These are phyloP conservation scores for Keiferia lycopersicella DNA, from an alignment of 2,888 invertebrate genomes.

Conservation along the genomic window DNA sequence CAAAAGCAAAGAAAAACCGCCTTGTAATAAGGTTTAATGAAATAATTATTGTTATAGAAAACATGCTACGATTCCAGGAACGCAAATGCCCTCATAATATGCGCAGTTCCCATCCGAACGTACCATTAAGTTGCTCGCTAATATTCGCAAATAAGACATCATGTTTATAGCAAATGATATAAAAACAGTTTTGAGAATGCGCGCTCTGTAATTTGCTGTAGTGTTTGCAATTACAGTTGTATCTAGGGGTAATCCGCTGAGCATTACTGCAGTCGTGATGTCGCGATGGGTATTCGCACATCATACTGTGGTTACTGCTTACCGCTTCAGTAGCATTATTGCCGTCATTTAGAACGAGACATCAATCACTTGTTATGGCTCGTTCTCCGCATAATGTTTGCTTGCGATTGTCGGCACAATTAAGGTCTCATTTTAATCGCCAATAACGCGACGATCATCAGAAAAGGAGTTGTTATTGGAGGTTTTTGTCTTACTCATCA, in stretches of 20 bases:
- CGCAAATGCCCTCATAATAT: background rate
- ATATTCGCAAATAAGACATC: conserved; percentile 24
- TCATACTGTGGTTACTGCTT: conserved; percentile 18
- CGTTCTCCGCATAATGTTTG: background rate
- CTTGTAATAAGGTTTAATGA: conserved; percentile 23
- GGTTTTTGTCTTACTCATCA: too few species aligned
- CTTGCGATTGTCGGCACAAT: background rate
- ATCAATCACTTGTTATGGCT: background rate
- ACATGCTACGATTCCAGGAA: background rate
- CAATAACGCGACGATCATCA: too few species aligned
- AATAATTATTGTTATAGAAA: conserved; percentile 7
- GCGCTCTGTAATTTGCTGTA: conserved; percentile 17
- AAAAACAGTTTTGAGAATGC: conserved; percentile 18
- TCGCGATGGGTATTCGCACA: conserved; percentile 42
- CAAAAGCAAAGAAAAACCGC: too few species aligned
- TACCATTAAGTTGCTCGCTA: conserved; percentile 5
- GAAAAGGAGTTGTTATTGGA: too few species aligned
- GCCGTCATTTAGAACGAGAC: background rate
- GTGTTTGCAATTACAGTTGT: conserved; percentile 36
- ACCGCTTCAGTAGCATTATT: background rate
- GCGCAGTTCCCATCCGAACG: background rate
- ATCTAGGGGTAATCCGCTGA: conserved; percentile 35
- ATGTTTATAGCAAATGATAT: conserved; percentile 21
- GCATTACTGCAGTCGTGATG: conserved; percentile 22
- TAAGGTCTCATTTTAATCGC: background rate